Evolutionary conservation across 2,888 invertebrate species (phyloP).

Genomic region (Automeris io): DNA sequence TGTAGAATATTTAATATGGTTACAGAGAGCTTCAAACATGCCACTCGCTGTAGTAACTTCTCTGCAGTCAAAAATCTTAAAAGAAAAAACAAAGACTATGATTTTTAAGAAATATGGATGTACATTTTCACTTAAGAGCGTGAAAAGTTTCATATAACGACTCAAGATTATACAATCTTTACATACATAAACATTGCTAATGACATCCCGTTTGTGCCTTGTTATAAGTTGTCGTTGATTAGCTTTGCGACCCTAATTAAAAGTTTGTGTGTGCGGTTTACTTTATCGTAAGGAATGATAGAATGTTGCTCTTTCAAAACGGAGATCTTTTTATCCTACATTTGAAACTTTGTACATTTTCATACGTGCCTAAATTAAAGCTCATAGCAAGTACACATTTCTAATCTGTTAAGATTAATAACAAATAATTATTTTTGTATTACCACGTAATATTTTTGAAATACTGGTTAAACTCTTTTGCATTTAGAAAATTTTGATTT

Average conservation of each 20-base stretch:
- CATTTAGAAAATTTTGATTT: too few relatives aligned
- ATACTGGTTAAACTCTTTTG: too few relatives aligned
- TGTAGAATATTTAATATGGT: constrained; percentile 96
- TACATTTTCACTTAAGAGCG: neutral
- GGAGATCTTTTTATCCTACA: neutral
- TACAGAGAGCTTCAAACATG: constrained; percentile 97
- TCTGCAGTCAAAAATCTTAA: constrained; percentile 95
- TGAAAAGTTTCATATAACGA: neutral
- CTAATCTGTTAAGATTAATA: too few relatives aligned
- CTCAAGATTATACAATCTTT: constrained; percentile 4
- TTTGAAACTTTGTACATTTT: neutral
- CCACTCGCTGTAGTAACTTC: constrained; percentile 95
- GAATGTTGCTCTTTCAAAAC: neutral
- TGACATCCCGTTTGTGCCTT: constrained; percentile 37
- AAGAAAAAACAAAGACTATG: constrained; percentile 9
- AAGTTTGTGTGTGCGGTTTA: constrained; percentile 29
- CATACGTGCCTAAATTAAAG: neutral
- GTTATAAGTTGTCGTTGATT: constrained; percentile 39
- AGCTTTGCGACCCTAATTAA: constrained; percentile 46
- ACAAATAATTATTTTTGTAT: too few relatives aligned
- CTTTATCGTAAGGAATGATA: constrained; percentile 3
- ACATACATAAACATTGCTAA: constrained; percentile 23
- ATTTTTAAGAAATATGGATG: neutral
- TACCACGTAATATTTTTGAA: too few relatives aligned
- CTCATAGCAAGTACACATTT: neutral